Evolutionary conservation across 1,140 invertebrate species (phyloP).

Genomic region (Epicauta chinensis): DNA sequence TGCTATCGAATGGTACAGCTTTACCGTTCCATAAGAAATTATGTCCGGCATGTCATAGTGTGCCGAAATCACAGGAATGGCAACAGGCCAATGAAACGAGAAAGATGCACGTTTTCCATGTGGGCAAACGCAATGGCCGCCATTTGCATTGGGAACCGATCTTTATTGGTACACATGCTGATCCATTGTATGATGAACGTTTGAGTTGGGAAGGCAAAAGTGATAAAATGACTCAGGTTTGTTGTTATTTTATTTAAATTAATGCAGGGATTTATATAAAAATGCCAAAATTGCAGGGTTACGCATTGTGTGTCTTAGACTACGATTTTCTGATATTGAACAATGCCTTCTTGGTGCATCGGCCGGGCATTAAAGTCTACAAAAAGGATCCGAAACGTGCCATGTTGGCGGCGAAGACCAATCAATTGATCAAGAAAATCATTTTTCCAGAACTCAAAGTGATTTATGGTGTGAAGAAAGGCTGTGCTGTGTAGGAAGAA

Average conservation of each 20-base stretch:
- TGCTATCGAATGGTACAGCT: slow-evolving; percentile 68
- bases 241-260: background rate
- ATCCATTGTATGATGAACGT: slow-evolving; percentile 83
- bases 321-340: slow-evolving; percentile 87
- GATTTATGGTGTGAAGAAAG: slow-evolving; percentile 70
- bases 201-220: slow-evolving; percentile 86
- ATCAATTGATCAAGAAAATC: slow-evolving; percentile 69
- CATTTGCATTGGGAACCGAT: slow-evolving; percentile 87
- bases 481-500: slow-evolving; percentile 66
- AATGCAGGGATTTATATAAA: slow-evolving; percentile 10
- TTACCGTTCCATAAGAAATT: slow-evolving; percentile 89
- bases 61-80: slow-evolving; percentile 81
- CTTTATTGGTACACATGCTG: slow-evolving; percentile 77
- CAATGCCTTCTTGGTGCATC: slow-evolving; percentile 83
- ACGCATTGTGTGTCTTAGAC: slow-evolving; percentile 77
- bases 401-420: slow-evolving; percentile 68
- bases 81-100: slow-evolving; percentile 60
- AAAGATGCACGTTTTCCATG: slow-evolving; percentile 72
- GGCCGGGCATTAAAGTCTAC: slow-evolving; percentile 77
- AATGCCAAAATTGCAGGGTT: slow-evolving; percentile 70
- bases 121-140: slow-evolving; percentile 72
- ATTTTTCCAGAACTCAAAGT: slow-evolving; percentile 80
- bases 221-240: slow-evolving; percentile 91
- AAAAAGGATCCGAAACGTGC: slow-evolving; percentile 70
- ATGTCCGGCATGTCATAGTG: slow-evolving; percentile 81